Evolutionary conservation across 2,797 vertebrate species (phyloP).

Genomic region (Sitta carolinensis): DNA sequence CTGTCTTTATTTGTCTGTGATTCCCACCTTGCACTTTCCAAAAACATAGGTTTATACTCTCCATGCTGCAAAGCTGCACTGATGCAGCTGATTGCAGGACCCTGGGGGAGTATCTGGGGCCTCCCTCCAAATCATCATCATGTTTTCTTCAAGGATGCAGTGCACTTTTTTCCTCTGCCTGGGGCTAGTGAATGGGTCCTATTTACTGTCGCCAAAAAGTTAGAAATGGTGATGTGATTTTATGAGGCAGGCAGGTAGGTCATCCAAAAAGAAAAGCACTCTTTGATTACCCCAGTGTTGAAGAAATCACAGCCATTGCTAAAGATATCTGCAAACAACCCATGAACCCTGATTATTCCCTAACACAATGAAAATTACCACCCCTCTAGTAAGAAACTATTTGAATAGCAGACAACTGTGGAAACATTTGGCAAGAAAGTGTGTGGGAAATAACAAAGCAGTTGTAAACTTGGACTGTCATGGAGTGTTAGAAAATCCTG

Average conservation of each 20-base stretch:
- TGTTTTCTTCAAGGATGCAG: not conserved
- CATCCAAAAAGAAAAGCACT: not conserved
- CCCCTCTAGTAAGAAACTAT: not conserved
- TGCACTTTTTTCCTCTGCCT: not conserved
- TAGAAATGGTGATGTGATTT: not conserved
- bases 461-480: not conserved
- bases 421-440: constrained; percentile 38
- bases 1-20: not conserved
- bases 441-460: not conserved
- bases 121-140: not conserved
- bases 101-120: not conserved
- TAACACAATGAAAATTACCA: not conserved
- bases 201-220: not conserved
- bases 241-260: not conserved
- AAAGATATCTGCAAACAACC: not conserved
- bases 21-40: not conserved
- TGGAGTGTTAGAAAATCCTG: not conserved
- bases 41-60: not conserved
- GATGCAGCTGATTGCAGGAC: not conserved
- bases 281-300: not conserved
- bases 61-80: not conserved
- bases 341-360: not conserved
- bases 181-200: not conserved
- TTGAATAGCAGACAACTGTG: constrained; percentile 34
- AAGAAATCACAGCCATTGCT: not conserved